These are phyloP conservation scores for Phthorimaea operculella DNA, from an alignment of 1,140 invertebrate species.

Conservation along the genomic window DNA sequence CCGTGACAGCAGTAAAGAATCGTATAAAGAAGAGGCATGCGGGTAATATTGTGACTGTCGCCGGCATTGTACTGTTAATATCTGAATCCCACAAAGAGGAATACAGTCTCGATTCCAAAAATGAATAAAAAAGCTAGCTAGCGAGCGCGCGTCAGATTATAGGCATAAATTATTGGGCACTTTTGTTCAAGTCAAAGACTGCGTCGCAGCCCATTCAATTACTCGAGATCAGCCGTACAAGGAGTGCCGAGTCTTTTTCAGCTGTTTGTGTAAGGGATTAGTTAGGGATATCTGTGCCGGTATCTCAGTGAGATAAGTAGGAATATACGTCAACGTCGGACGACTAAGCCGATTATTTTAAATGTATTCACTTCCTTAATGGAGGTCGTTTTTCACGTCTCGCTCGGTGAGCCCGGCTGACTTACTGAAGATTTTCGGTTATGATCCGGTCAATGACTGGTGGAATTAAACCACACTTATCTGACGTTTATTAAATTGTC, in stretches of 20 bases:
- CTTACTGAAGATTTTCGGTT: constrained; percentile 62
- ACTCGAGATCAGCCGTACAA: constrained; percentile 48
- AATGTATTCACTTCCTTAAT: constrained; percentile 69
- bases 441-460: constrained; percentile 64
- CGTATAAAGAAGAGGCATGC: constrained; percentile 39
- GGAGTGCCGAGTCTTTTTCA: constrained; percentile 62
- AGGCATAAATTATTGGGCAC: constrained; percentile 64
- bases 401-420: constrained; percentile 38
- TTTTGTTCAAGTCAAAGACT: constrained; percentile 60
- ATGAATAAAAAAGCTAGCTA: constrained; percentile 43
- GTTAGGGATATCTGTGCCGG: constrained; percentile 62
- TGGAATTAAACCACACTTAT: constrained; percentile 45
- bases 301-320: constrained; percentile 66
- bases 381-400: constrained; percentile 63
- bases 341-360: constrained; percentile 68
- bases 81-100: constrained; percentile 51
- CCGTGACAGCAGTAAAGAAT: constrained; percentile 47
- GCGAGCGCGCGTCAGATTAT: constrained; percentile 61
- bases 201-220: constrained; percentile 50
- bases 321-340: constrained; percentile 67
- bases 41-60: constrained; percentile 59
- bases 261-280: constrained; percentile 66
- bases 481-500: constrained; percentile 48
- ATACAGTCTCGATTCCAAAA: constrained; percentile 46
- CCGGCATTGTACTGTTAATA: constrained; percentile 52